A percentile compares a stretch with the other conserved stretches of the same genome.
phyloP scores from a whole-genome alignment of 2,113 vertebrate species.

The Eublepharis macularius region DNA sequence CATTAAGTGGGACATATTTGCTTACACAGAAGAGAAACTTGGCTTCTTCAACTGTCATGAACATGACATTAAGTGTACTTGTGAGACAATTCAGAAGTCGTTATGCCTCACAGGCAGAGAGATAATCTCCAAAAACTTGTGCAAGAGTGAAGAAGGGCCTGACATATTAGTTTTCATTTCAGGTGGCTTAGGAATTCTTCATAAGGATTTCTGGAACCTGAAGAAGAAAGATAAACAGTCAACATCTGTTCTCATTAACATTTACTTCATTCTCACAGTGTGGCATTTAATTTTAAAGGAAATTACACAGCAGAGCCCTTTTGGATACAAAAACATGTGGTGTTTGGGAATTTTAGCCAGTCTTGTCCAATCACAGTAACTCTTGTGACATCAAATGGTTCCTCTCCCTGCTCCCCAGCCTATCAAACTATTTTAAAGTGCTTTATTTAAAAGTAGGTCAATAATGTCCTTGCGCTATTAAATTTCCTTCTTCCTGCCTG shows the following conservation, averaged over 20 bases:
- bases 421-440: neutral
- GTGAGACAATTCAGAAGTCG: neutral
- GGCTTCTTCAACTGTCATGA: neutral
- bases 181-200: neutral
- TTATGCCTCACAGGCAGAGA: neutral
- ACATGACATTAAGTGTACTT: accelerated
- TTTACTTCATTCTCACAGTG: neutral
- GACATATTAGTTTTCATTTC: neutral
- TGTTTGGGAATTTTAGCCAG: neutral
- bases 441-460: neutral
- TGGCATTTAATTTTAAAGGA: slow-evolving; percentile 5
- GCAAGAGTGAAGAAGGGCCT: neutral
- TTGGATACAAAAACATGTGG: neutral
- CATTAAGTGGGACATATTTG: neutral
- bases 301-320: neutral
- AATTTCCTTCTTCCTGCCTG: neutral
- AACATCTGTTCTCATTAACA: slow-evolving; percentile 11
- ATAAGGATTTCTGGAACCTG: neutral
- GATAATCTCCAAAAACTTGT: neutral
- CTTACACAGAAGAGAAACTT: accelerated
- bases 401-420: neutral
- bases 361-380: neutral
- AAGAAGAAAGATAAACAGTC: slow-evolving; percentile 9
- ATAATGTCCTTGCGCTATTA: neutral
- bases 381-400: neutral